Conservation (phyloP, 1,140 invertebrate species). For the Lordiphosa collinella region DNA sequence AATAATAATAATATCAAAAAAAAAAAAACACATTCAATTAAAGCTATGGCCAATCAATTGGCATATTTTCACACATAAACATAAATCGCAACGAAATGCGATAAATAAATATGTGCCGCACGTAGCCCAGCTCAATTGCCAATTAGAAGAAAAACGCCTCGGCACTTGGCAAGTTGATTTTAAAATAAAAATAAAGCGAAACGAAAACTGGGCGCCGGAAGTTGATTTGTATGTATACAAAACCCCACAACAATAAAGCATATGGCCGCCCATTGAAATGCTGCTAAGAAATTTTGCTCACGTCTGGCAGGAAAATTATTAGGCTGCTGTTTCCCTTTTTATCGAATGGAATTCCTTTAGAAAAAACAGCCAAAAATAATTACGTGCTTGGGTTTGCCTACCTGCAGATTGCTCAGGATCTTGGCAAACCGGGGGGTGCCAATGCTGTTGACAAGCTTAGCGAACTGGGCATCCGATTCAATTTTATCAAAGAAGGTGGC, state of each 20-base stretch:
- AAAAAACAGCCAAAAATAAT: neutral
- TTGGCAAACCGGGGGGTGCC: constrained; percentile 56
- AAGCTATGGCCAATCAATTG: constrained; percentile 32
- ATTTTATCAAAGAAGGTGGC: constrained; percentile 69
- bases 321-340: constrained; percentile 35
- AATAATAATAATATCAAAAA: neutral
- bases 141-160: constrained; percentile 61
- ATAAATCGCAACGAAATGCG: constrained; percentile 65
- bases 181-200: constrained; percentile 22
- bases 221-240: constrained; percentile 78
- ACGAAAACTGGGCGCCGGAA: constrained; percentile 44
- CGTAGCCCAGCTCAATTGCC: constrained; percentile 78
- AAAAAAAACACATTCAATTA: neutral
- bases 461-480: constrained; percentile 65
- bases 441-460: constrained; percentile 59
- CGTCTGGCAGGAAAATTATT: constrained; percentile 62
- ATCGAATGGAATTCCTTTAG: constrained; percentile 40
- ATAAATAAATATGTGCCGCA: constrained; percentile 67
- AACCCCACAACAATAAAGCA: constrained; percentile 28
- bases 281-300: constrained; percentile 62
- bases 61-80: constrained; percentile 61
- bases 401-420: constrained; percentile 63
- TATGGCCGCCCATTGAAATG: constrained; percentile 25
- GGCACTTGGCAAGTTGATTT: constrained; percentile 49
- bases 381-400: constrained; percentile 27